phyloP scores from a whole-genome alignment of 2,888 invertebrate genomes.

The Eurytoma adleriae region DNA sequence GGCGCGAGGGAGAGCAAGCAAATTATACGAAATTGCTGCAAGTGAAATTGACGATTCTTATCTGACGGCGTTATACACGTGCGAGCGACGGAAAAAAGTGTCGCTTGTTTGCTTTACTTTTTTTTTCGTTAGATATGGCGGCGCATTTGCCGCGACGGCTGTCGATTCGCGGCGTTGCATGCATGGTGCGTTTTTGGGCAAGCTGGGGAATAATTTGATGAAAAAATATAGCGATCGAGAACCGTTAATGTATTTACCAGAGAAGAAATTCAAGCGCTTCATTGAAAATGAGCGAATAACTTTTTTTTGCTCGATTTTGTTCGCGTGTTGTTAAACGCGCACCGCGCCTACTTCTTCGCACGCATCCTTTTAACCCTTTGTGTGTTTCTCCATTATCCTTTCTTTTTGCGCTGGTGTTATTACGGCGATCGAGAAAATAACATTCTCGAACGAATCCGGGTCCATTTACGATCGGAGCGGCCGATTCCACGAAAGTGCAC shows the following conservation, averaged over 20 bases:
- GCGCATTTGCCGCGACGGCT: too few relatives aligned
- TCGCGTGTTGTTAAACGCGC: conserved; percentile 22
- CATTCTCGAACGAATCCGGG: too few relatives aligned
- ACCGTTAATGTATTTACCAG: too few relatives aligned
- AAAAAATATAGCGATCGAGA: too few relatives aligned
- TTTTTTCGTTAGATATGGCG: too few relatives aligned
- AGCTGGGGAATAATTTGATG: not conserved
- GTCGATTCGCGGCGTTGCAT: too few relatives aligned
- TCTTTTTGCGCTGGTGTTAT: conserved; percentile 5
- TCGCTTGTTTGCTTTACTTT: not conserved
- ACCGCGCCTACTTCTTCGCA: conserved; percentile 23
- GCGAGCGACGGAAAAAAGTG: not conserved
- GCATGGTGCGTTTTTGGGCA: too few relatives aligned
- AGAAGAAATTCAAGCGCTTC: too few relatives aligned
- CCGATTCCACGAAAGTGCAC: not conserved
- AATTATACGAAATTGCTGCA: conserved; percentile 28
- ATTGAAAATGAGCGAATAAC: not conserved
- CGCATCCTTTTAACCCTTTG: too few relatives aligned
- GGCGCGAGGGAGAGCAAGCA: not conserved
- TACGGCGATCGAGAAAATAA: too few relatives aligned
- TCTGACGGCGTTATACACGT: not conserved
- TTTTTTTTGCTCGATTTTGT: not conserved
- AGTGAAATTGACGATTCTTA: conserved; percentile 34
- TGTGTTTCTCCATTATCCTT: not conserved
- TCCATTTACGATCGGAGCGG: not conserved